Evolutionary conservation across 2,888 invertebrate genomes (phyloP), one percentile per base, ranked within the genome.

Genomic region (Periphyllus acericola): DNA sequence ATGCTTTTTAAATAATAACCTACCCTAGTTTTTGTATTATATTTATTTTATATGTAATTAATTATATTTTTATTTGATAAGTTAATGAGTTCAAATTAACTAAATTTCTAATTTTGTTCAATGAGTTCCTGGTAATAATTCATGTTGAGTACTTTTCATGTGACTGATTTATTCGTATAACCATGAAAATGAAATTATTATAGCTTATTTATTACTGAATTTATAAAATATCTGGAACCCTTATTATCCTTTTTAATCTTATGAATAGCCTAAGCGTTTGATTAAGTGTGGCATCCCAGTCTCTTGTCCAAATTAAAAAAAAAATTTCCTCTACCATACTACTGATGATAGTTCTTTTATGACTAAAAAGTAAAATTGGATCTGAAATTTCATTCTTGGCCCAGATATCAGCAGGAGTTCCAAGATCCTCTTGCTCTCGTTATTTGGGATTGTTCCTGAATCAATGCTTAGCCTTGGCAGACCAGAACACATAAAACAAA

Each of bases 1-100:
- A 98, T 92, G 99, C 99, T 14, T 99, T 99, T 94, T 99, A 96
- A 95, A 81, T 29, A 55, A 74, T 72, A 66, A 32, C 19, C 21
- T 21, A 46, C 9, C 21, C 17, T 79, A 25, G 29, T 14, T 87
- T 79, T 79, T 87, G 68, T 80, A 86, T 72, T 74, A 80, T 80
- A 80, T 80, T 80, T 40, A 85, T 71, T 52, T 71, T n/a, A 52
- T 29, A 52, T 78, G 71, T 78, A 55, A 71, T 85, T n/a, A 46
- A 32, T 76, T 36, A 52, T 85, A 85, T 52, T 76, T 83, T 66
- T 79, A 71, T 85, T 71, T 52, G 3, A 46, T 87, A 79, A 60
- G 60, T 75, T 76, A 40, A 79, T 71, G 36, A 32, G 29, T 76
- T 84, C 1, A 46, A 66, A 60, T 60, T 74, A 60, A 60, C 11